Percentiles rank a stretch among this genome's conserved stretches.
Evolutionary conservation across 2,113 vertebrate genomes (phyloP).

Genomic region (Plotosus lineatus): DNA sequence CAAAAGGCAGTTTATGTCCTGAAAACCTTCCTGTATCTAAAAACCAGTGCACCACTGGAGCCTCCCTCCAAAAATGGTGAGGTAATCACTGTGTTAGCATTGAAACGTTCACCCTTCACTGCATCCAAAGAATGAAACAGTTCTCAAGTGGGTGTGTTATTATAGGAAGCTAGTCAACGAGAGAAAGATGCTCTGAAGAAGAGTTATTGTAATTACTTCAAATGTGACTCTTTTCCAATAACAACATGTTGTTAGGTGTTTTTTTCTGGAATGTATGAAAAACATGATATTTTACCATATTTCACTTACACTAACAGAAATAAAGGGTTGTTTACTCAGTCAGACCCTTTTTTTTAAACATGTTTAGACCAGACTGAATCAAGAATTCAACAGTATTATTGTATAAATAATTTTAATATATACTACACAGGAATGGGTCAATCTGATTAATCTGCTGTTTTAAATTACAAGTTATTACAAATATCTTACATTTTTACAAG

Average conservation of each 20-base stretch:
- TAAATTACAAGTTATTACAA: too few species aligned
- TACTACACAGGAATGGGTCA: too few species aligned
- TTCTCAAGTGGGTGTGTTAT: background rate
- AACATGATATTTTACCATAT: background rate
- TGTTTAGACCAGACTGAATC: too few species aligned
- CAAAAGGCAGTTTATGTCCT: background rate
- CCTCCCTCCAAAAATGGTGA: background rate
- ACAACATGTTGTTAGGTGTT: background rate
- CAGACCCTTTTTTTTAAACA: too few species aligned
- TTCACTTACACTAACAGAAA: background rate
- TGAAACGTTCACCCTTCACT: background rate
- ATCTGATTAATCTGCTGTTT: too few species aligned
- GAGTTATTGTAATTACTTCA: background rate
- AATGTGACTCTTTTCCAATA: slow-evolving; percentile 2
- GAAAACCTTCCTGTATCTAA: background rate
- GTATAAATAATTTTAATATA: background rate
- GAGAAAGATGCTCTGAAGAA: background rate
- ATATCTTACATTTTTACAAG: too few species aligned
- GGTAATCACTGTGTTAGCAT: background rate
- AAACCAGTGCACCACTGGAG: background rate
- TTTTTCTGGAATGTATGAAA: background rate
- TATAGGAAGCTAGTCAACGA: background rate
- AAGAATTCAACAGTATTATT: background rate
- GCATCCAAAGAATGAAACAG: background rate
- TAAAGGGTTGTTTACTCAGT: background rate